Evolutionary conservation across 2,113 vertebrate species (phyloP).

Genomic region (Macquaria australasica): DNA sequence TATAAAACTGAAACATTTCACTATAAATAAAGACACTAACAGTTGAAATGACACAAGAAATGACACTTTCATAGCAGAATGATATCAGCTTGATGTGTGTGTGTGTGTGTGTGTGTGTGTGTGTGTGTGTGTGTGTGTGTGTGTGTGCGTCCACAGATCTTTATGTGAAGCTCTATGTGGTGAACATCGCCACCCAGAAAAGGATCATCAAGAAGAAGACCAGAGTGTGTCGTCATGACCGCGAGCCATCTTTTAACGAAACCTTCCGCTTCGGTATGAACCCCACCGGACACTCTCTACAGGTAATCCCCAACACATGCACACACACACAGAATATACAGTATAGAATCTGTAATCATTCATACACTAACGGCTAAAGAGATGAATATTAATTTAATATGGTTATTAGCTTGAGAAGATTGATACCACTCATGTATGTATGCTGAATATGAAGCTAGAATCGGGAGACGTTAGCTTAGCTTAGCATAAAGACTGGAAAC

Average conservation of each 20-base stretch:
- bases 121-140: no score
- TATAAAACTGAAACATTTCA: no score
- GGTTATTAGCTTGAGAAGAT: not conserved
- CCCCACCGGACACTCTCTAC: conserved; percentile 90
- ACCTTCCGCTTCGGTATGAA: conserved; percentile 97
- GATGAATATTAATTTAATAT: not conserved
- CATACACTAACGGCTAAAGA: not conserved
- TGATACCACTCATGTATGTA: not conserved
- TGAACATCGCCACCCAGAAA: conserved; percentile 97
- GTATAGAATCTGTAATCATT: not conserved
- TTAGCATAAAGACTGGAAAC: not conserved
- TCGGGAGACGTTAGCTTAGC: not conserved
- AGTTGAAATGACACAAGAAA: not conserved
- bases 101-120: not conserved
- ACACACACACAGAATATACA: not conserved
- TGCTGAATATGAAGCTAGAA: not conserved
- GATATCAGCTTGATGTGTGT: conserved; percentile 3
- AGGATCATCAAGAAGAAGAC: conserved; percentile 99
- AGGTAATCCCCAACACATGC: conserved; percentile 53
- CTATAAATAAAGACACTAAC: not conserved
- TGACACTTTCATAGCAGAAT: not conserved
- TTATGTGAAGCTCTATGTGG: conserved; percentile 98
- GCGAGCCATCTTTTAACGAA: conserved; percentile 98
- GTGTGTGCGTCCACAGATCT: conserved; percentile 85
- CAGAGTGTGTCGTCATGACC: conserved; percentile 96